Base-by-base conservation (phyloP, 2,888 invertebrate genomes). In the Drosophila multiciliata region DNA sequence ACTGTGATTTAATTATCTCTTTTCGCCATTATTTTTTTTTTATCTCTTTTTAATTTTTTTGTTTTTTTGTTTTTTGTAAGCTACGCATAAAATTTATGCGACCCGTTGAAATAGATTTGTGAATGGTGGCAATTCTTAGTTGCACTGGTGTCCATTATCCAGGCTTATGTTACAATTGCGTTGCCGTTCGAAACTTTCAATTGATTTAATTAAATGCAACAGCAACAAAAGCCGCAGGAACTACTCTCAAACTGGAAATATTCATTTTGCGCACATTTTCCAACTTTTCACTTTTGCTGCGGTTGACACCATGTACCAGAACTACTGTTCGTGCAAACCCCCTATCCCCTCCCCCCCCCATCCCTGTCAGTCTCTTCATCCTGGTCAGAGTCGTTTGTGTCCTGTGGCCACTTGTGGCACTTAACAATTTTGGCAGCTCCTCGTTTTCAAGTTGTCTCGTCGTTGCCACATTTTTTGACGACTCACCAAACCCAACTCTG, bases 1-100 rank as follows among this genome's bases (percentile, higher is more conserved):
- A 73, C 78, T 74, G 75, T 80, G 83, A 83, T 88, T 83, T 85
- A 80, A 88, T 88, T 88, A 88, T 83, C 69, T 73, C 78, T 85
- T 75, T 49, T 58, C 45, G 58, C 35, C 23, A 23, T 26, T n/a
- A 20, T 61, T 35, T 29, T n/a, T 20, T 40, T 49, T 45, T 53
- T 70, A 52, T 45, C 42, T 65, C 57, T 64, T 68, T 61, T 79
- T 33, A 33, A 26, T 35, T 50, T 40, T 32, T 33, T 42, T 29
- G 36, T 58, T 58, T 29, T 54, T 67, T 42, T 58, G 1, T 55
- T 49, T 60, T 42, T 26, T 45, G 7, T 8, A 4, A 2, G 53
- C 35, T 49, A 57, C 53, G 65, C 55, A 58, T 42, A 32, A 63
- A 75, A 67, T 63, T 67, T 76, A 73, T 73, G 73, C 67, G 58